A percentile compares a stretch with the other conserved stretches of the same genome.
Evolutionary conservation across 2,888 invertebrate genomes (phyloP).

Genomic region (Gerris lacustris): DNA sequence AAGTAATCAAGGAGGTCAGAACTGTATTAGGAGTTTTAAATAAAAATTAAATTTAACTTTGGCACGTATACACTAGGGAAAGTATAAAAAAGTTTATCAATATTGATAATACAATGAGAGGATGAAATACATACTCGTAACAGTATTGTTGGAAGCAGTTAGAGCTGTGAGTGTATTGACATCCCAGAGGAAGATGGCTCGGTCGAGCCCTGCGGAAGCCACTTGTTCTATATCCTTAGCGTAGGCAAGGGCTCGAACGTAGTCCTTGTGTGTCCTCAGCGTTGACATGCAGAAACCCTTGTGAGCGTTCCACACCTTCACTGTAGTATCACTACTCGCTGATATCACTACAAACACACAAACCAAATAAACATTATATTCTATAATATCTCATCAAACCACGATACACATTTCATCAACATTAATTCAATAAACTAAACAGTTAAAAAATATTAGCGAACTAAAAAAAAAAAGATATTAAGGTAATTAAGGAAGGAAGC

Average conservation of each 20-base stretch:
- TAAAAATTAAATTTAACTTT: no score
- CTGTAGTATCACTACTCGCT: constrained; percentile 97
- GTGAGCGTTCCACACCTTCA: constrained; percentile 99
- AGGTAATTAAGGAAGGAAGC: no score
- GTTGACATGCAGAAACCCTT: constrained; percentile 99
- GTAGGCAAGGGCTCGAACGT: constrained; percentile 94
- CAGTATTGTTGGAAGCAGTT: constrained; percentile 96
- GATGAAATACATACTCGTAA: constrained; percentile 59
- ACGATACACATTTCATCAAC: neutral
- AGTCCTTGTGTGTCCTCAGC: constrained; percentile 92
- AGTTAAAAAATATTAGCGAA: no score
- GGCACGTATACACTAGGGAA: no score
- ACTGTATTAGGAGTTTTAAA: no score
- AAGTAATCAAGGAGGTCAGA: no score
- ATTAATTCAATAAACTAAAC: neutral
- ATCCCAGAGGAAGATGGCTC: constrained; percentile 96
- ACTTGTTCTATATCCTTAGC: constrained; percentile 92
- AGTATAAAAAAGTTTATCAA: no score
- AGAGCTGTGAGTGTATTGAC: constrained; percentile 93
- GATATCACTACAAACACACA: constrained; percentile 81
- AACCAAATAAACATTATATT: constrained; percentile 6
- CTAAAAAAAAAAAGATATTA: no score
- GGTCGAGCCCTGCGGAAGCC: constrained; percentile 92
- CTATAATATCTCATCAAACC: neutral
- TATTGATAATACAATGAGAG: no score